Evolutionary conservation across 2,888 invertebrate species (phyloP).

Genomic region (Branchipolynoe longqiensis): DNA sequence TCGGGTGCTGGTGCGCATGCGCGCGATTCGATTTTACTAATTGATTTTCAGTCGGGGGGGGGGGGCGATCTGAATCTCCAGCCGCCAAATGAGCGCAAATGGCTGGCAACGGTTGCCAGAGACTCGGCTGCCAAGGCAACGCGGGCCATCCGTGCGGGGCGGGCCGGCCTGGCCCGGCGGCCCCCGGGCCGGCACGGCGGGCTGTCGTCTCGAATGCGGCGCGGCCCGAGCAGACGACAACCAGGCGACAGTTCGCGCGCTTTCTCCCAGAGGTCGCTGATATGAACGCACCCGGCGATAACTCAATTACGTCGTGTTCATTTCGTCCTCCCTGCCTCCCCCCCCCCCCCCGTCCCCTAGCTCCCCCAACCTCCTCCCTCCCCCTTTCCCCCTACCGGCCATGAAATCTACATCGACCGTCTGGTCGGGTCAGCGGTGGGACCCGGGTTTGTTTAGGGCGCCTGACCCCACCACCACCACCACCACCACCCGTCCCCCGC

Average conservation of each 20-base stretch:
- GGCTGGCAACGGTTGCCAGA: conserved; percentile 19
- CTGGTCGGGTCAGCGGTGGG: no score
- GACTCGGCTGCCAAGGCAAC: conserved; percentile 42
- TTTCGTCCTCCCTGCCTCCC: conserved; percentile 29
- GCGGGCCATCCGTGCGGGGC: background rate
- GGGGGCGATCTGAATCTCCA: no score
- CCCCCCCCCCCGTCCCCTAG: no score
- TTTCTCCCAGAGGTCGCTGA: conserved; percentile 40
- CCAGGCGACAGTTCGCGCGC: conserved; percentile 18
- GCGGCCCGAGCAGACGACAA: conserved; percentile 25
- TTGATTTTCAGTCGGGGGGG: conserved; percentile 22
- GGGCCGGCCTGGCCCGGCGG: background rate
- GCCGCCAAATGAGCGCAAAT: background rate
- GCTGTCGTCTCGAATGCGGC: conserved; percentile 38
- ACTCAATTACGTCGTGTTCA: conserved; percentile 54
- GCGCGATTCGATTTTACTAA: conserved; percentile 19
- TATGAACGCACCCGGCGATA: conserved; percentile 48
- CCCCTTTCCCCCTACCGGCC: no score
- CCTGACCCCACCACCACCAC: no score
- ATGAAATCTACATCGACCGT: conserved; percentile 35
- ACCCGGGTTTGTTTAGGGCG: no score
- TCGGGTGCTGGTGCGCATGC: conserved; percentile 17
- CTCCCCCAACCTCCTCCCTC: no score
- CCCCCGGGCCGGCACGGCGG: no score
- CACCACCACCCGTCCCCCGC: background rate